Evolutionary conservation across 1,140 invertebrate genomes (phyloP).

Genomic region (Heliconius himera): DNA sequence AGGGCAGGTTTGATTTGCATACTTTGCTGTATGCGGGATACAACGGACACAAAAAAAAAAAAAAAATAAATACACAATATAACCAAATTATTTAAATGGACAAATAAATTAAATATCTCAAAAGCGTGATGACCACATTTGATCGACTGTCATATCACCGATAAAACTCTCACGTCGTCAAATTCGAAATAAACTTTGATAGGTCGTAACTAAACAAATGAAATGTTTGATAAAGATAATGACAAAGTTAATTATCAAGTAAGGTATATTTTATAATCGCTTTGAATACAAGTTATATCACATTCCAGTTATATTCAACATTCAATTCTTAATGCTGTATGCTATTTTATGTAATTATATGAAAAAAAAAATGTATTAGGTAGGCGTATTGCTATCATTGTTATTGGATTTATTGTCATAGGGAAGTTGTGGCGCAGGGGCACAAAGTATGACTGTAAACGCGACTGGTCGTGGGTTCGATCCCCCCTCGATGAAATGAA

Average conservation of each 20-base stretch:
- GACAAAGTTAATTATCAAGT: conserved; percentile 1
- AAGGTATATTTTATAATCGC: background rate
- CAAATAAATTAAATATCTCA: background rate
- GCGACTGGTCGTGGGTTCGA: no score
- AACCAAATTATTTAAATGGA: background rate
- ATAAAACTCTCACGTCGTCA: background rate
- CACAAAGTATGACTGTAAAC: no score
- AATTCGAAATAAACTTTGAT: background rate
- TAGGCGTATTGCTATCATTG: no score
- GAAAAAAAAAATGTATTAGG: background rate
- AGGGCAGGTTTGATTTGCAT: no score
- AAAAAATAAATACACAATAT: background rate
- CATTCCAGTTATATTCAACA: background rate
- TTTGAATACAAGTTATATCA: conserved; percentile 1
- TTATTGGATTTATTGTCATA: no score
- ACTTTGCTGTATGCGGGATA: background rate
- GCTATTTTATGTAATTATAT: background rate
- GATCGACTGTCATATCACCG: background rate
- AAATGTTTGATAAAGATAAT: conserved; percentile 4
- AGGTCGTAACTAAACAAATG: conserved; percentile 4
- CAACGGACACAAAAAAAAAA: background rate
- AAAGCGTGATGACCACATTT: conserved; percentile 1
- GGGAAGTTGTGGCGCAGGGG: no score
- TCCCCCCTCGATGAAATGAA: no score
- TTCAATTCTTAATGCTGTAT: background rate